Evolutionary conservation across 2,797 vertebrate genomes (phyloP).

Genomic region (Chiroxiphia lanceolata): DNA sequence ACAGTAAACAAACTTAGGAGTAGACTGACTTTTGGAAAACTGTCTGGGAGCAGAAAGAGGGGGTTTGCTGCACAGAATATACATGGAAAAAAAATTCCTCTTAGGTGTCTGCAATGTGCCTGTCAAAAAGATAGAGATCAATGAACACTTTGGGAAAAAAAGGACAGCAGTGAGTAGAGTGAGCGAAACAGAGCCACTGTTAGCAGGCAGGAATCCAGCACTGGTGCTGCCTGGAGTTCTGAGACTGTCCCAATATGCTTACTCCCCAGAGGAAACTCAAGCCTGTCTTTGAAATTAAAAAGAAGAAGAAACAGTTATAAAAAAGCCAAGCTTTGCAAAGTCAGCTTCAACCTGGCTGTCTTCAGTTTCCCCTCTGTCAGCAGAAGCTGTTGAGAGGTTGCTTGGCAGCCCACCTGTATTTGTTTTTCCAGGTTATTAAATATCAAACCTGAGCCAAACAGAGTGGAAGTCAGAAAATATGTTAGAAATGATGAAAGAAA

Average conservation of each 20-base stretch:
- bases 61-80: background rate
- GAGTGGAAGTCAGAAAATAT: background rate
- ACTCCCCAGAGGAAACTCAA: slow-evolving; percentile 7
- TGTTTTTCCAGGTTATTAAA: slow-evolving; percentile 39
- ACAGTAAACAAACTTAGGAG: background rate
- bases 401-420: background rate
- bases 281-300: slow-evolving; percentile 36
- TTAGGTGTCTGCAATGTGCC: background rate
- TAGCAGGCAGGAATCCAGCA: background rate
- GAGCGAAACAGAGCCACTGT: background rate
- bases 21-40: background rate
- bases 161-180: background rate
- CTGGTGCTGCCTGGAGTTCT: background rate
- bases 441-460: background rate
- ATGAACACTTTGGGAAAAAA: rapidly evolving
- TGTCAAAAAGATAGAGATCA: background rate
- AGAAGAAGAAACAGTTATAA: background rate
- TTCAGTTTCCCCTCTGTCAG: slow-evolving; percentile 17
- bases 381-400: slow-evolving; percentile 19
- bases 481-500: background rate
- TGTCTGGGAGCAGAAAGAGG: background rate
- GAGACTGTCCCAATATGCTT: background rate
- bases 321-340: slow-evolving; percentile 10
- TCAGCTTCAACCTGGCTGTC: background rate
- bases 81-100: background rate